These are phyloP conservation scores for Bombus breviceps DNA, from an alignment of 1,140 invertebrate genomes.

Conservation along the genomic window DNA sequence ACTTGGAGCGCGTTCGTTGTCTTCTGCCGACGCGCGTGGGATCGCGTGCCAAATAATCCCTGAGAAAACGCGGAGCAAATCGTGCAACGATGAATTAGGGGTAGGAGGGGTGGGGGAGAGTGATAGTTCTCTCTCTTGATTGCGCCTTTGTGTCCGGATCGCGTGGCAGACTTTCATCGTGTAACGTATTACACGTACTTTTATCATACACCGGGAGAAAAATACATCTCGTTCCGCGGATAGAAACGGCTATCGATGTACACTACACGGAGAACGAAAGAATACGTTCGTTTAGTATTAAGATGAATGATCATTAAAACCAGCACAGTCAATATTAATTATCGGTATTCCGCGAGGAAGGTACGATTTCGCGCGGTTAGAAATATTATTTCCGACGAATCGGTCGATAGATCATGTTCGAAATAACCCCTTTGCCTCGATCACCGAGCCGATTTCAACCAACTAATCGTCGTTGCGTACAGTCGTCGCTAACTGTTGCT, in stretches of 20 bases:
- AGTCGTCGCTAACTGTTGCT: slow-evolving; percentile 13
- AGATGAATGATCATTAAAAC: background rate
- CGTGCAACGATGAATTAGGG: background rate
- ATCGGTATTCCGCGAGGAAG: background rate
- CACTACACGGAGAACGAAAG: background rate
- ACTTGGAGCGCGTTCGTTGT: slow-evolving; percentile 48
- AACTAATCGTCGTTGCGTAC: slow-evolving; percentile 45
- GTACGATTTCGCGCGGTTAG: background rate
- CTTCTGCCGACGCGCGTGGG: slow-evolving; percentile 6
- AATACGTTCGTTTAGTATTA: background rate
- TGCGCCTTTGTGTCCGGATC: background rate
- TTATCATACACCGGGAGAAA: background rate
- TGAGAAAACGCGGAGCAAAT: background rate
- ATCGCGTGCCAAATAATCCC: slow-evolving; percentile 22
- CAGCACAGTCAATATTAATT: background rate
- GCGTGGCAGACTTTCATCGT: slow-evolving; percentile 1
- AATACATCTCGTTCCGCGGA: background rate
- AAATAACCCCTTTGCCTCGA: slow-evolving; percentile 18
- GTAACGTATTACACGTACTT: background rate
- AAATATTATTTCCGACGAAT: slow-evolving; percentile 40
- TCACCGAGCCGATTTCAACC: slow-evolving; percentile 12
- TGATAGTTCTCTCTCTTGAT: background rate
- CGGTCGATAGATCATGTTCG: background rate
- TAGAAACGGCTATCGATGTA: background rate
- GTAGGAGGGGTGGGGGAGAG: too few species aligned